Evolutionary conservation across 2,888 invertebrate genomes (phyloP).

Genomic region (Rutpela maculata): DNA sequence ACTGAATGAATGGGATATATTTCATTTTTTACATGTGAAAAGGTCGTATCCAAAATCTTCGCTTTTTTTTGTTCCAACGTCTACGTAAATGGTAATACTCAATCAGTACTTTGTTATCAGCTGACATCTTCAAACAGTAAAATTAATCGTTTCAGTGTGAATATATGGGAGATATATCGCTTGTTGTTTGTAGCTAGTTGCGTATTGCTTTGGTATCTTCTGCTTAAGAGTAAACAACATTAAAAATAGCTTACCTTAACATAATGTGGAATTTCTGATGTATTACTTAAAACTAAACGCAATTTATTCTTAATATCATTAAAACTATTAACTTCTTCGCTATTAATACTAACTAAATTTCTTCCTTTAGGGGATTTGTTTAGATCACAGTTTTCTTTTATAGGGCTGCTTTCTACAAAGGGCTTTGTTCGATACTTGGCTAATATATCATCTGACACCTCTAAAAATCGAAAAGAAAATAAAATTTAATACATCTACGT

Average conservation of each 20-base stretch:
- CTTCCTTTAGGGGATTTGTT: conserved; percentile 73
- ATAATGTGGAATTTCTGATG: conserved; percentile 80
- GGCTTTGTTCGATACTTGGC: conserved; percentile 87
- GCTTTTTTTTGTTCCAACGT: too few relatives aligned
- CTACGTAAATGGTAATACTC: too few relatives aligned
- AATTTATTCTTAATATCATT: conserved; percentile 90
- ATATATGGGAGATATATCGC: too few relatives aligned
- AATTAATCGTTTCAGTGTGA: too few relatives aligned
- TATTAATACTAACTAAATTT: conserved; percentile 70
- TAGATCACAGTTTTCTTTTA: conserved; percentile 58
- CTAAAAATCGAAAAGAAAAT: conserved; percentile 71
- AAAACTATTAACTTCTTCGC: conserved; percentile 76
- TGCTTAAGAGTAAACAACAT: neutral
- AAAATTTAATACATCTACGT: neutral
- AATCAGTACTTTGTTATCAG: too few relatives aligned
- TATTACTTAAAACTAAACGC: conserved; percentile 91
- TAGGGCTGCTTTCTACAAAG: conserved; percentile 60
- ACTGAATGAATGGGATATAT: too few relatives aligned
- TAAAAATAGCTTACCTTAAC: conserved; percentile 63
- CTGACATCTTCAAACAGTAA: too few relatives aligned
- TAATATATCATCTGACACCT: conserved; percentile 93
- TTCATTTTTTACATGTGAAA: too few relatives aligned
- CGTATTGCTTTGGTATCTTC: too few relatives aligned
- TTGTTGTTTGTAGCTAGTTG: too few relatives aligned
- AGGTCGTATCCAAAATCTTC: too few relatives aligned